Evolutionary conservation across 2,888 invertebrate genomes (phyloP), one percentile per base, ranked within the genome.

Genomic region (Sphaeridia pumilis): DNA sequence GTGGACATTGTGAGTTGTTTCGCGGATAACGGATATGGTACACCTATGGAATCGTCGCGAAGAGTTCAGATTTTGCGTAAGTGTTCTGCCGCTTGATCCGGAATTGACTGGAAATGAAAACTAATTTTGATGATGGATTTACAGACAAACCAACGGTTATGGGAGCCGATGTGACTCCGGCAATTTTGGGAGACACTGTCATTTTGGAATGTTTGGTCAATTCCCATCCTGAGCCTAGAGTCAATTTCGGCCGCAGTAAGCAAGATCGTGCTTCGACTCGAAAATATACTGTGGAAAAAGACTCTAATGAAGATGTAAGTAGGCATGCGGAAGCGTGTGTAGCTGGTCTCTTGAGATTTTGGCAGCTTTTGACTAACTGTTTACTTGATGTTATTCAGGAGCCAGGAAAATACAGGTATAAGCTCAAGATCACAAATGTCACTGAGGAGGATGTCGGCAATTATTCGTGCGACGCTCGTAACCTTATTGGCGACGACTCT

Each of bases 1-100:
- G 87, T 87, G 86, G 81, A 84, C 67, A 82, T 84, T 69, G 83
- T 88, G 58, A 84, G 86, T 0, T 88, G 88, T 70, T 87, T 86
- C 70, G 87, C 86, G 0, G 87, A 87, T 72, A 88, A 88, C 67
- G 87, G 87, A 1, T 86, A 84, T 67, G 87, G 87, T 0, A 83
- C 84, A 0, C 87, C 87, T 2, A 86, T 86, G 82, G 86, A 87
- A 69, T 83, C 87, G 0, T 82, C 84, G 0, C 76, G 82, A 60
- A 81, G 81, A 68, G 83, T 88, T 54, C 81, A 80, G 55, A 86
- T 88, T 49, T 85, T 84, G 66, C 84, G 87, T 87, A 71, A 80
- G 85, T 76, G 26, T 43, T 36, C 41, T 44, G 27, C 22, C 27
- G 34, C 20, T 20, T 27, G 5, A 4, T n/a, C 14, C 27, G 26